Conservation (phyloP, 2,113 vertebrate genomes). For the Takifugu bimaculatus region DNA sequence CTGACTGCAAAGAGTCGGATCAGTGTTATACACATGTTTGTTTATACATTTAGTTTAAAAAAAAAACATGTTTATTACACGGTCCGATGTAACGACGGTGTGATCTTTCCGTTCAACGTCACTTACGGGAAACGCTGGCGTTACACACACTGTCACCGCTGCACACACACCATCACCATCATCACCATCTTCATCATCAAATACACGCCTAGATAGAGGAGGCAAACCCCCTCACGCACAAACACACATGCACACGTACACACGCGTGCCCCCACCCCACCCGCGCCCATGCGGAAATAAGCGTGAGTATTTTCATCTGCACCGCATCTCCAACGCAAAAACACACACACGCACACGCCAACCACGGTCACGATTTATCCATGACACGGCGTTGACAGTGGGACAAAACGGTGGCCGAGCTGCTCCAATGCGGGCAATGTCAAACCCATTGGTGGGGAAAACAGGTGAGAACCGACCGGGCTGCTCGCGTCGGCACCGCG, state of each 20-base stretch:
- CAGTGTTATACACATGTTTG: too few species aligned
- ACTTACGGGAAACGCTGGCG: constrained; percentile 24
- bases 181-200: constrained; percentile 20
- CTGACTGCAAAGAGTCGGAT: too few species aligned
- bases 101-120: constrained; percentile 14
- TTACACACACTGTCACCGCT: constrained; percentile 17
- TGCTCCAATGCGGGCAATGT: too few species aligned
- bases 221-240: constrained; percentile 33
- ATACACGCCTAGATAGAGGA: constrained; percentile 34
- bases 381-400: too few species aligned
- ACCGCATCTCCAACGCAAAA: constrained; percentile 11
- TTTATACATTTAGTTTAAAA: too few species aligned
- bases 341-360: background rate
- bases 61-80: too few species aligned
- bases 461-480: too few species aligned
- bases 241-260: constrained; percentile 1
- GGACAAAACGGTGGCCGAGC: too few species aligned
- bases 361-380: background rate
- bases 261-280: background rate
- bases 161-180: constrained; percentile 1
- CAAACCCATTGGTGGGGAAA: too few species aligned
- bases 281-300: constrained; percentile 52
- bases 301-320: constrained; percentile 15
- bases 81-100: background rate
- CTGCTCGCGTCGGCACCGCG: constrained; percentile 42